A percentile compares a stretch with the other conserved stretches of the same genome.
phyloP scores from a whole-genome alignment of 2,113 vertebrate species.

The Pogona vitticeps region DNA sequence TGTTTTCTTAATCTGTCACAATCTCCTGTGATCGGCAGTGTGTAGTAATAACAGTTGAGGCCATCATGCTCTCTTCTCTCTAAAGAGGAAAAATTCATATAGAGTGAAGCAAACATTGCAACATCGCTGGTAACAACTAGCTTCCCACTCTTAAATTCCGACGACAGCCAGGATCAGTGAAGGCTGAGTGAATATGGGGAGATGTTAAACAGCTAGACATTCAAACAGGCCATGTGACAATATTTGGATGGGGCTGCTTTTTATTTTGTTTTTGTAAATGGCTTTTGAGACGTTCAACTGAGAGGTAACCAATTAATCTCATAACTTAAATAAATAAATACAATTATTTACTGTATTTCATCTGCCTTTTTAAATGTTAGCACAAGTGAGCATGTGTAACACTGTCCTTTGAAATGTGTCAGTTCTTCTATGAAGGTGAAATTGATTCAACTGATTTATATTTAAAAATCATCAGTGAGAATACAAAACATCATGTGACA shows the following conservation, averaged over 20 bases:
- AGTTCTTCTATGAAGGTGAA: no score
- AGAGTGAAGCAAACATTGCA: not conserved
- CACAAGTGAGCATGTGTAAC: no score
- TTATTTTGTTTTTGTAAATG: not conserved
- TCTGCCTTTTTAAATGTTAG: not conserved
- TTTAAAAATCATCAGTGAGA: not conserved
- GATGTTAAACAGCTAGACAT: not conserved
- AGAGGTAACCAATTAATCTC: not conserved
- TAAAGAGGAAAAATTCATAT: constrained; percentile 34
- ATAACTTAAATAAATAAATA: not conserved
- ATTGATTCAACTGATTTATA: no score
- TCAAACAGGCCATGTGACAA: not conserved
- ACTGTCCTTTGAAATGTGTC: no score
- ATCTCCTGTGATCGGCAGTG: not conserved
- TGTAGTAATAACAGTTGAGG: constrained; percentile 69
- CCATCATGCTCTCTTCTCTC: constrained; percentile 27
- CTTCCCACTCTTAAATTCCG: not conserved
- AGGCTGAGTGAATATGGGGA: not conserved
- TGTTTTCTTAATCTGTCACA: not conserved
- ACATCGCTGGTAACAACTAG: not conserved
- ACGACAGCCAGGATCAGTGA: not conserved
- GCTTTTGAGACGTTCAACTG: not conserved
- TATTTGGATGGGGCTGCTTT: not conserved
- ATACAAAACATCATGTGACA: not conserved
- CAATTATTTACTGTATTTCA: not conserved